Base-by-base conservation (phyloP, 2,888 invertebrate species). In the Tridacna gigas region DNA sequence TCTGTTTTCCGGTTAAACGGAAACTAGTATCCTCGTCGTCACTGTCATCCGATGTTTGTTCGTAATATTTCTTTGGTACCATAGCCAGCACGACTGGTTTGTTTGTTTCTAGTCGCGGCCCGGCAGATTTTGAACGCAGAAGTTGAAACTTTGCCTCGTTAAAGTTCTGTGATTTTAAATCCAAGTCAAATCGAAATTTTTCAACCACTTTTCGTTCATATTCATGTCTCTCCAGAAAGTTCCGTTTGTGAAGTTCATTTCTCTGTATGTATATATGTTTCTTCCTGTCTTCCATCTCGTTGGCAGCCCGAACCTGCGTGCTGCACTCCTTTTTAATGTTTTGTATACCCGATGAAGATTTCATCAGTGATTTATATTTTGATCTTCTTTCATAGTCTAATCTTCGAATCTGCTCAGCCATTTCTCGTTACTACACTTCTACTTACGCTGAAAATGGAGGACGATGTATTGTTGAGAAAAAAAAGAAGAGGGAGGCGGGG, bases 251-350 rank as follows among this genome's bases (percentile, higher is more conserved):
- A 13, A 80, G 78, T 48, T 87, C 83, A 18, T 77, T 83, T 22
- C 71, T 74, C 7, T 77, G 48, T 3, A 87, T 71, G 20, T 47
- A 74, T 25, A 88, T 76, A 3, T 83, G 56, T 66, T 82, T 84
- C 60, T 83, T 80, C 22, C 88, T 65, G 47, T 83, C 82, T 45
- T 79, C 84, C 80, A 88, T 85, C 4, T 83, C 87, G 51, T 89
- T 89, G 0, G 89, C 89, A 0, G 88, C 75, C 13, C 86, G 76
- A 4, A 89, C 89, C 12, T 86, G 82, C 20, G 80, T 76, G 51
- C 88, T 88, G 74, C 86, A 86, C 47, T 89, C 89, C 60, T 83
- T 83, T 22, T 82, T 87, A n/a, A 88, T 83, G 37, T 81, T n/a
- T 48, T 84, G 85, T 4, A 77, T 79, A 18, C 77, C 69, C 3